Evolutionary conservation across 2,113 vertebrate species (phyloP).

Genomic region (Sterrhoptilus dennistouni): DNA sequence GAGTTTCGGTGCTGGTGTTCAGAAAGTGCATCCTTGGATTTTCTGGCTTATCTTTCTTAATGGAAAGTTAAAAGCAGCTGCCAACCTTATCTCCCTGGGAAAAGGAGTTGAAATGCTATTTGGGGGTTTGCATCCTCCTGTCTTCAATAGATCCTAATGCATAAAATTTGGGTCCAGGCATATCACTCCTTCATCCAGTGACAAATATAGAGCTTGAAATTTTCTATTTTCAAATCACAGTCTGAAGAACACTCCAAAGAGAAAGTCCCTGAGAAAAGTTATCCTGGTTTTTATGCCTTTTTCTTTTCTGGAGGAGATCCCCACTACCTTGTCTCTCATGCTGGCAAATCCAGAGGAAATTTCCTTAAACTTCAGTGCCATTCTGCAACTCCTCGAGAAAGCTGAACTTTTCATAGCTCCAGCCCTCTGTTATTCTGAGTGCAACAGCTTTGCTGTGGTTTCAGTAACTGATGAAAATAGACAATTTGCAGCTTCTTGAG

Average conservation of each 20-base stretch:
- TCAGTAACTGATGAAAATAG: slow-evolving; percentile 6
- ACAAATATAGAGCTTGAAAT: not conserved
- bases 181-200: not conserved
- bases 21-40: not conserved
- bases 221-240: not conserved
- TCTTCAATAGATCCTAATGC: not conserved
- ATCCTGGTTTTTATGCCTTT: not conserved
- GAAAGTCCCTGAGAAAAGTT: not conserved
- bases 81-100: not conserved
- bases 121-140: not conserved
- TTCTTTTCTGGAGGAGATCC: not conserved
- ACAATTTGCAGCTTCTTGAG: slow-evolving; percentile 26
- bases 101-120: not conserved
- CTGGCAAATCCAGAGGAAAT: not conserved
- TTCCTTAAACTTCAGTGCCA: not conserved
- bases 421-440: not conserved
- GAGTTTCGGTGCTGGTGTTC: not conserved
- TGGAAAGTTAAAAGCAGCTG: not conserved
- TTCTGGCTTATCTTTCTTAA: not conserved
- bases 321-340: rapidly evolving
- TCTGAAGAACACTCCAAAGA: not conserved
- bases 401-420: not conserved
- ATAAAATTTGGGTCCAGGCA: not conserved
- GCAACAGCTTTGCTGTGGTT: not conserved
- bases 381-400: not conserved